Evolutionary conservation across 2,113 vertebrate species (phyloP).

Genomic region (Pelmatolapia mariae): DNA sequence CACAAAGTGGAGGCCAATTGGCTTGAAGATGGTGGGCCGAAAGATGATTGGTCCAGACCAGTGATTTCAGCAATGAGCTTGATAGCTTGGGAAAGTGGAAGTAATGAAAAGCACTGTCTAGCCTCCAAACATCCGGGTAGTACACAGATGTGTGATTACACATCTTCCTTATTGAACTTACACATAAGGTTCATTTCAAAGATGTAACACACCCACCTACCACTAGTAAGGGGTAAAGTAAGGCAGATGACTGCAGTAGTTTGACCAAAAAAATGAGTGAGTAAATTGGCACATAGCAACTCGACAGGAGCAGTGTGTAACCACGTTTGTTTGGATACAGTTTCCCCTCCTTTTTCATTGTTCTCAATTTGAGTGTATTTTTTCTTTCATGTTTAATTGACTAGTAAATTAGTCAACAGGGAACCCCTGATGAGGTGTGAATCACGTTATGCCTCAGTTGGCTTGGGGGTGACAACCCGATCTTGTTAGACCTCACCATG

Average conservation of each 20-base stretch:
- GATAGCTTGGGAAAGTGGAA: not conserved
- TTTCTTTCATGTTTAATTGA: not conserved
- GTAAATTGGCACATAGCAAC: not conserved
- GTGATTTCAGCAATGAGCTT: not conserved
- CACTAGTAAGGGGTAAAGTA: not conserved
- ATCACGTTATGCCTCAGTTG: not conserved
- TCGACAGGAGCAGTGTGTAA: not conserved
- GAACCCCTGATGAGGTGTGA: not conserved
- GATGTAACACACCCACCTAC: not conserved
- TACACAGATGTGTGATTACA: not conserved
- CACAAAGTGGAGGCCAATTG: not conserved
- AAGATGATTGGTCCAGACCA: not conserved
- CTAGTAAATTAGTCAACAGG: not conserved
- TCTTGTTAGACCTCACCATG: not conserved
- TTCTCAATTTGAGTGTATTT: not conserved
- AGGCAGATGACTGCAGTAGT: not conserved
- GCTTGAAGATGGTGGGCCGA: not conserved
- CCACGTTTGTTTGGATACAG: not conserved
- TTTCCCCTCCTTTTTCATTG: not conserved
- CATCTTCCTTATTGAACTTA: not conserved
- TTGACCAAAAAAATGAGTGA: not conserved
- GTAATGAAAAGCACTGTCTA: not conserved
- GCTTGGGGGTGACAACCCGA: not conserved
- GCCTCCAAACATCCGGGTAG: not conserved
- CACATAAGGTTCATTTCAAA: not conserved